A percentile compares a stretch with the other conserved stretches of the same genome.
Evolutionary conservation across 2,888 invertebrate species (phyloP).

Genomic region (Helicoverpa assulta): DNA sequence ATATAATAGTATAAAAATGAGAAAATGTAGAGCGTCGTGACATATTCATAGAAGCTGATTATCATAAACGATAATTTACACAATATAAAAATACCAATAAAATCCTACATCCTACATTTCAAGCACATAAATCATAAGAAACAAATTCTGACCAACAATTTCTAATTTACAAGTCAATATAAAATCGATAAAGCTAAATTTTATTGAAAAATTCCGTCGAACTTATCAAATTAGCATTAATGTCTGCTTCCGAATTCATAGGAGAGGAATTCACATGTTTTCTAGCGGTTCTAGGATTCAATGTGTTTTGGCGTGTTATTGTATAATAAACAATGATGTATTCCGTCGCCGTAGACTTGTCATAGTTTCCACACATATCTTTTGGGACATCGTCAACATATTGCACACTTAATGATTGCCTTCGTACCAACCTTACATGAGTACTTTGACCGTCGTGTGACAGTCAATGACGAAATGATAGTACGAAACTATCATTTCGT

Average conservation of each 20-base stretch:
- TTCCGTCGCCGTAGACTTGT: slow-evolving; percentile 68
- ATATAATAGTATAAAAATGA: background rate
- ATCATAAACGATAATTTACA: slow-evolving; percentile 17
- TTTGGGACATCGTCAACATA: slow-evolving; percentile 68
- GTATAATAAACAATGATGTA: slow-evolving; percentile 74
- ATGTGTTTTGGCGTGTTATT: slow-evolving; percentile 49
- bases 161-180: slow-evolving; percentile 29
- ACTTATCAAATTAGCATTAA: slow-evolving; percentile 36
- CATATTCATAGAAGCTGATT: slow-evolving; percentile 7
- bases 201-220: slow-evolving; percentile 21
- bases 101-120: slow-evolving; percentile 33
- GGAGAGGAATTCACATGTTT: slow-evolving; percentile 46
- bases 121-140: slow-evolving; percentile 50
- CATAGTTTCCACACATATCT: slow-evolving; percentile 77
- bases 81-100: slow-evolving; percentile 19
- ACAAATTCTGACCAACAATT: slow-evolving; percentile 26
- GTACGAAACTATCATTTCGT: slow-evolving; percentile 22
- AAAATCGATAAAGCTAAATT: slow-evolving; percentile 40
- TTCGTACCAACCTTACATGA: slow-evolving; percentile 32
- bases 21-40: slow-evolving; percentile 4
- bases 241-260: slow-evolving; percentile 54
- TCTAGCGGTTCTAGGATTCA: slow-evolving; percentile 41
- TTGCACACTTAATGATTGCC: slow-evolving; percentile 53
- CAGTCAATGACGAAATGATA: no score
- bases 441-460: slow-evolving; percentile 17